Conservation (phyloP, 2,797 vertebrate genomes). For the Harpagifer antarcticus region DNA sequence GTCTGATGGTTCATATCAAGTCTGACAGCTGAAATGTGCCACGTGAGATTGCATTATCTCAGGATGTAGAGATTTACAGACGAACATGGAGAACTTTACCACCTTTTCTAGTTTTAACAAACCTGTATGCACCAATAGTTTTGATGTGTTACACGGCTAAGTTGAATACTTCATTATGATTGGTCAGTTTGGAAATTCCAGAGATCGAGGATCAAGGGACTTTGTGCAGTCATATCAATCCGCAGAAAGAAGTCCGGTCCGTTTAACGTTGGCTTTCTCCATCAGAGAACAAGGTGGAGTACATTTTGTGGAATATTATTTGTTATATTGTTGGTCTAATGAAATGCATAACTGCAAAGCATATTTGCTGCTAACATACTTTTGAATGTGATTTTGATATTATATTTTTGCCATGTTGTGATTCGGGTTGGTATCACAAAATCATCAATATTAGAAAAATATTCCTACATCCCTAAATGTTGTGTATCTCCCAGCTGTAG, state of each 20-base stretch:
- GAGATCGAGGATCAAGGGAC: no score
- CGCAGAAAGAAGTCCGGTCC: no score
- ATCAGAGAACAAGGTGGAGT: no score
- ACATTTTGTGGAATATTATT: no score
- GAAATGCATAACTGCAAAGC: not conserved
- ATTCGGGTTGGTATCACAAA: not conserved
- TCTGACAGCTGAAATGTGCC: conserved; percentile 69
- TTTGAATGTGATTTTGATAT: not conserved
- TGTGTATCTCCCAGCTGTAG: not conserved
- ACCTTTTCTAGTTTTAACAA: conserved; percentile 22
- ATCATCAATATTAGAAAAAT: not conserved
- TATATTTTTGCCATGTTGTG: not conserved
- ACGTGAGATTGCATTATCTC: conserved; percentile 59
- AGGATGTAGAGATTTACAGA: conserved; percentile 27
- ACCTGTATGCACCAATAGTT: not conserved
- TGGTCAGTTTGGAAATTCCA: no score
- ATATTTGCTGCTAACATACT: not conserved
- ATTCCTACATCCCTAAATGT: not conserved
- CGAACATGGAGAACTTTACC: conserved; percentile 36
- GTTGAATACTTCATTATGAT: no score
- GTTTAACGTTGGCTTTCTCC: no score
- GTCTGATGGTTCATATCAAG: conserved; percentile 82
- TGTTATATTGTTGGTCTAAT: not conserved
- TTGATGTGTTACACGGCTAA: no score
- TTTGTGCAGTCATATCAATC: no score